Evolutionary conservation across 2,888 invertebrate species (phyloP).

Genomic region (Tanytarsus gracilentus): DNA sequence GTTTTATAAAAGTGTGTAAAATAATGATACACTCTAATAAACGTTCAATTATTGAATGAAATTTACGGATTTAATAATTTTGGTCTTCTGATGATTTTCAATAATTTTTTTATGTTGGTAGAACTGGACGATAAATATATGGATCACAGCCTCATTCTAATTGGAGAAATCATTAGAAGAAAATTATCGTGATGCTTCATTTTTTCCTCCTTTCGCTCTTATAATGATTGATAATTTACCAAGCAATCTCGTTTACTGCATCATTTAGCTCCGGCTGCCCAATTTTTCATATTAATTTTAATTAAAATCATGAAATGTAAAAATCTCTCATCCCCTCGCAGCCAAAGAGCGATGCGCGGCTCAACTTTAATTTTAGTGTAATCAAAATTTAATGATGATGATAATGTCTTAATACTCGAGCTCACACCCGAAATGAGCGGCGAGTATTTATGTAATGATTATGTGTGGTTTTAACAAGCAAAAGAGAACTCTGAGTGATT

Average conservation of each 20-base stretch:
- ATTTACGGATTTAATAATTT: too few species aligned
- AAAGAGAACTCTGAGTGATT: too few species aligned
- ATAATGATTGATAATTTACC: slow-evolving; percentile 22
- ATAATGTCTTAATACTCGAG: slow-evolving; percentile 25
- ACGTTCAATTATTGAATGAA: too few species aligned
- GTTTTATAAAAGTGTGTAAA: too few species aligned
- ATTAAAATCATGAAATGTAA: not conserved
- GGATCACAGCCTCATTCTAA: not conserved
- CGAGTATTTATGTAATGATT: slow-evolving; percentile 9
- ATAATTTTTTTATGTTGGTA: not conserved
- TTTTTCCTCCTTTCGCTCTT: not conserved
- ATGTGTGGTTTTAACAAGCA: slow-evolving; percentile 8
- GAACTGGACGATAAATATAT: not conserved
- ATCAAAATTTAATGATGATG: slow-evolving; percentile 19
- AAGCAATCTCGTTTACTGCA: slow-evolving; percentile 11
- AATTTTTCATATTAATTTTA: slow-evolving; percentile 12
- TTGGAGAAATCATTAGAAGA: slow-evolving; percentile 11
- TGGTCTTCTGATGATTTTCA: too few species aligned
- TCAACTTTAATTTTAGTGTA: slow-evolving; percentile 3
- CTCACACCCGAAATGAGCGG: not conserved
- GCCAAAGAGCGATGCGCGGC: not conserved
- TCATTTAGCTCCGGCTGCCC: slow-evolving; percentile 11
- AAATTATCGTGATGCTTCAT: not conserved
- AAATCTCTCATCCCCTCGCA: not conserved
- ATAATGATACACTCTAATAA: too few species aligned